These are phyloP conservation scores for Maniola jurtina DNA, from an alignment of 1,140 invertebrate species.

Conservation along the genomic window DNA sequence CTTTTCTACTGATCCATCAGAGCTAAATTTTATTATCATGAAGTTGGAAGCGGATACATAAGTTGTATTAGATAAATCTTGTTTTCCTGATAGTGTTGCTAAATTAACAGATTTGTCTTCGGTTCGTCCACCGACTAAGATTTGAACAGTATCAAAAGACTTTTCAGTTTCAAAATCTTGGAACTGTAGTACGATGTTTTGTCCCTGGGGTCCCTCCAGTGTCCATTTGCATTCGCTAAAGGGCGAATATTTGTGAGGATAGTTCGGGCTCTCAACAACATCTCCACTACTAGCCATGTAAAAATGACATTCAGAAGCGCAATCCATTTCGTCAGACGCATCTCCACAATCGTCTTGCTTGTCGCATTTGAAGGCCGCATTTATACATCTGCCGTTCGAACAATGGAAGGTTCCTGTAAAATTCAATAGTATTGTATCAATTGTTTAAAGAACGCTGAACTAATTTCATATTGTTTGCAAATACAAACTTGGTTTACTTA, in stretches of 20 bases:
- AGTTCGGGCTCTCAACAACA: conserved; percentile 95
- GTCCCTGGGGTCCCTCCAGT: conserved; percentile 96
- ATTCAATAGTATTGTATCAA: conserved; percentile 26
- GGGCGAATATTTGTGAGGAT: conserved; percentile 94
- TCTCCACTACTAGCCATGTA: conserved; percentile 97
- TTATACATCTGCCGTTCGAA: conserved; percentile 95
- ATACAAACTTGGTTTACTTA: conserved; percentile 4
- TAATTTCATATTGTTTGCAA: conserved; percentile 16
- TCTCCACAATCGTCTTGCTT: conserved; percentile 96
- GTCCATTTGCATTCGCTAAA: conserved; percentile 98
- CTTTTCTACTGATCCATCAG: conserved; percentile 95
- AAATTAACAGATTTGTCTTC: conserved; percentile 96
- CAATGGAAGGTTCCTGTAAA: conserved; percentile 91
- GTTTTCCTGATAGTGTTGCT: conserved; percentile 93
- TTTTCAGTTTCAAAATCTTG: conserved; percentile 98
- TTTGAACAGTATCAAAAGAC: conserved; percentile 96
- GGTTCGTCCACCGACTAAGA: conserved; percentile 95
- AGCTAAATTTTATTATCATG: conserved; percentile 98
- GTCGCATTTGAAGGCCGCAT: conserved; percentile 93
- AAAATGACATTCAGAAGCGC: conserved; percentile 91
- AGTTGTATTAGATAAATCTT: conserved; percentile 88
- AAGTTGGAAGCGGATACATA: conserved; percentile 98
- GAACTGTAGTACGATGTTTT: conserved; percentile 95
- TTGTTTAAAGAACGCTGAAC: conserved; percentile 22
- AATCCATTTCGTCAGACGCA: conserved; percentile 94